Percentiles rank a stretch among this genome's conserved stretches.
phyloP scores from a whole-genome alignment of 2,113 vertebrate species.

The Myiozetetes cayanensis region DNA sequence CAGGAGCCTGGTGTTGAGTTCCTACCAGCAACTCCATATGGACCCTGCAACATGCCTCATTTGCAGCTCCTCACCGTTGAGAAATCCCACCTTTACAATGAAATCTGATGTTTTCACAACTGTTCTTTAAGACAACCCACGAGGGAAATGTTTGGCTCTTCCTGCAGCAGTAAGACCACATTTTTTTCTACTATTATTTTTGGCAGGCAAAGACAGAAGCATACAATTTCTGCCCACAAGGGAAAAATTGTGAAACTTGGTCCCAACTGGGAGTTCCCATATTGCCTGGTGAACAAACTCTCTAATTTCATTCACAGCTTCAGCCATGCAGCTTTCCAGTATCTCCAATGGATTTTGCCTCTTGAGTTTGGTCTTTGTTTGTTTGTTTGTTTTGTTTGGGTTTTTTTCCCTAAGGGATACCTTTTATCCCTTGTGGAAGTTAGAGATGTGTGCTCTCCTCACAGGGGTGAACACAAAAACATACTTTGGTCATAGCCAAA shows the following conservation, averaged over 20 bases:
- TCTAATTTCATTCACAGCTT: background rate
- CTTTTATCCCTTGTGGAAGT: background rate
- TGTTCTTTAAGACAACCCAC: constrained; percentile 12
- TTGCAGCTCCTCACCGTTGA: constrained; percentile 32
- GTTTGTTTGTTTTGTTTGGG: rapidly evolving
- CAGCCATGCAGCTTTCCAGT: background rate
- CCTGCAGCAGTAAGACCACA: background rate
- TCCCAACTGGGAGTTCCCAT: constrained; percentile 20
- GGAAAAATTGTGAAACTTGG: background rate
- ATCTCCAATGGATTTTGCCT: background rate
- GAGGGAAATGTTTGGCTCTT: constrained; percentile 35
- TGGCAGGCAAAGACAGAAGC: constrained; percentile 22
- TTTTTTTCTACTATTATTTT: background rate
- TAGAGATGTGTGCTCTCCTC: background rate
- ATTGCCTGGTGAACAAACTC: background rate
- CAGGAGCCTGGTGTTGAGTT: constrained; percentile 30
- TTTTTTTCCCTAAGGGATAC: background rate
- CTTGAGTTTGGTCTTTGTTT: background rate
- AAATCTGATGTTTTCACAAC: constrained; percentile 62
- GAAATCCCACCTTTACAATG: constrained; percentile 43
- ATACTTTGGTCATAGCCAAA: background rate
- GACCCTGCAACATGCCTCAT: constrained; percentile 35
- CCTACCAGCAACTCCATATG: constrained; percentile 47
- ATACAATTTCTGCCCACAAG: background rate
- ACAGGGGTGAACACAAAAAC: rapidly evolving